Base-by-base conservation (phyloP, 2,888 invertebrate species). In the Acanthosepion lycidas region DNA sequence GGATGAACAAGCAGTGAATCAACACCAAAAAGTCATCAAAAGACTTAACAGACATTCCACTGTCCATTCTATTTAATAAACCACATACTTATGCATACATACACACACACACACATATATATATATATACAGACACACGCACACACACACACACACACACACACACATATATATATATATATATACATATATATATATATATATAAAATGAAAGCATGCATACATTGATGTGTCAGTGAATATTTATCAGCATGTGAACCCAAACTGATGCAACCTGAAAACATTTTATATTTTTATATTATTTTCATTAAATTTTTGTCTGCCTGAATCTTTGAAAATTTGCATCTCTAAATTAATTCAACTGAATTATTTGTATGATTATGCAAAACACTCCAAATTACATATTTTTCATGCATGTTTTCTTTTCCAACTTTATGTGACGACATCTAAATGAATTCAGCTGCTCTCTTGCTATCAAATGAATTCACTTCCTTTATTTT, bases 331-430 rank as follows among this genome's bases (percentile, higher is more conserved):
- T 78, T n/a, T 78, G n/a, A n/a, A 78, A 78, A 78, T 78, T 78
- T 78, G 33, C 78, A 78, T 78, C 33, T 78, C 78, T 33, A 78
- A 78, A 78, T 78, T 78, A 78, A 33, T 78, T 78, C 78, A n/a
- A 78, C n/a, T 78, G 78, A 78, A 78, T 78, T 78, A 78, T 33
- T 78, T 78, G n/a, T 78, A 78, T 78, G 78, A 78, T 78, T 78
- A 78, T 78, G 78, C 78, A n/a, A 78, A 78, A 78, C 78, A 33
- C 78, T 78, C 8, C n/a, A 78, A 78, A 78, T n/a, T 78, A 78
- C n/a, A n/a, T 78, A 33, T 78, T 78, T 78, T 78, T 78, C n/a
- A 8, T 33, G n/a, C 78, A n/a, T 78, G n/a, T 33, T n/a, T 78
- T 78, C 12, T 78, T 23, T 6, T 20, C 8, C 78, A 78, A 78